A percentile compares a stretch with the other conserved stretches of the same genome.
phyloP scores from a whole-genome alignment of 2,888 invertebrate species.

The Drosophila monieri region DNA sequence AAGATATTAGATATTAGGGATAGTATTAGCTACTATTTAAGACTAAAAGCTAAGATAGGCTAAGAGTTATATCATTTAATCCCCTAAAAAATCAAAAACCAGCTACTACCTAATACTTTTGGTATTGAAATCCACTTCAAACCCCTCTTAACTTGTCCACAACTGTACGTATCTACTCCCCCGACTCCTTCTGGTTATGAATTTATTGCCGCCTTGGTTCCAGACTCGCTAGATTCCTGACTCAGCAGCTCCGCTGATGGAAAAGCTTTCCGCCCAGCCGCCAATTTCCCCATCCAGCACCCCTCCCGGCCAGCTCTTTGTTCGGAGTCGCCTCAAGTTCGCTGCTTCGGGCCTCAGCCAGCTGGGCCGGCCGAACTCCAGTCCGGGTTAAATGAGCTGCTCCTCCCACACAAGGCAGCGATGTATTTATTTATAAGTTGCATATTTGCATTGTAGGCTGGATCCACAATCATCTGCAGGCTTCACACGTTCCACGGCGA shows the following conservation, averaged over 20 bases:
- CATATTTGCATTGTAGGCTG: constrained; percentile 40
- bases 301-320: constrained; percentile 14
- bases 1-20: too few relatives aligned
- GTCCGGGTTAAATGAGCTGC: constrained; percentile 48
- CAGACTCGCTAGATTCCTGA: constrained; percentile 31
- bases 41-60: too few relatives aligned
- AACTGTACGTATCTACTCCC: constrained; percentile 12
- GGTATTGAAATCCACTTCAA: too few relatives aligned
- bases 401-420: constrained; percentile 44
- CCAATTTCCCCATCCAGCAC: constrained; percentile 7
- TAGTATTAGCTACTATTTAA: too few relatives aligned
- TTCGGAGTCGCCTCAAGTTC: constrained; percentile 18
- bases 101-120: too few relatives aligned
- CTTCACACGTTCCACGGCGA: constrained; percentile 43
- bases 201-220: constrained; percentile 32
- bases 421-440: constrained; percentile 42
- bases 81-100: too few relatives aligned
- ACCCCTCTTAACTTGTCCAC: constrained; percentile 3
- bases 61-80: too few relatives aligned
- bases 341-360: neutral
- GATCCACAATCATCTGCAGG: constrained; percentile 31
- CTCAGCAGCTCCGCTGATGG: constrained; percentile 32
- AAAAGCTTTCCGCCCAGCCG: constrained; percentile 31
- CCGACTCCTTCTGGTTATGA: constrained; percentile 29
- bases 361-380: constrained; percentile 14